Base-by-base conservation (phyloP, 2,113 vertebrate genomes). In the Protobothrops flavoviridis region DNA sequence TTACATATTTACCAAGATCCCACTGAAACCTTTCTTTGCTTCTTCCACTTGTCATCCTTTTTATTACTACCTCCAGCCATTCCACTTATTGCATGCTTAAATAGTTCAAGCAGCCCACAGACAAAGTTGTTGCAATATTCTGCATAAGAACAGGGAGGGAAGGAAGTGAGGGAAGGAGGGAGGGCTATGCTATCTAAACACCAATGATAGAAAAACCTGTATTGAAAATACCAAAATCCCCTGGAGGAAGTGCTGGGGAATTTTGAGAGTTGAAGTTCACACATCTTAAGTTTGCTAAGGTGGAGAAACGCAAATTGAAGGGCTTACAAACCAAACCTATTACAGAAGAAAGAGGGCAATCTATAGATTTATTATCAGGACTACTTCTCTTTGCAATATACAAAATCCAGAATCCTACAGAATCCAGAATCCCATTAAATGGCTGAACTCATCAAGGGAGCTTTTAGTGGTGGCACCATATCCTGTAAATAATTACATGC, bases 121-220 rank as follows among this genome's bases (percentile, higher is more conserved):
- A 89, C 9, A 45, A 24, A 0, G 29, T 91, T 96, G 33, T 43
- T 95, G 91, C 85, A 94, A 56, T 13, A n/a, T 93, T 33, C 64
- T 45, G 91, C 85, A 89, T 15, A 74, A 0, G 45, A 45, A 56
- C 86, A 81, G n/a, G 57, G 69, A 87, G 74, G 39, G 93, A n/a
- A n/a, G 33, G 29, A 17, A 57, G 9, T 6, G 4, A 50, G 7
- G 13, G 13, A n/a, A 24, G n/a, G 10, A 26, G n/a, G 24, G 6
- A 90, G 26, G 61, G 21, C 45, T 91, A 1, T 74, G 7, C 15
- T 6, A 29, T 90, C 48, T 39, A 48, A 90, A 21, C 8, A 21
- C 2, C 43, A 57, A 85, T 57, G n/a, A 87, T 87, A 26, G 85
- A 13, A 87, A 26, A 50, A 6, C 24, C 45, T 86, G 69, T 56